Evolutionary conservation across 1,140 invertebrate genomes (phyloP).

Genomic region (Paraescarpia echinospica): DNA sequence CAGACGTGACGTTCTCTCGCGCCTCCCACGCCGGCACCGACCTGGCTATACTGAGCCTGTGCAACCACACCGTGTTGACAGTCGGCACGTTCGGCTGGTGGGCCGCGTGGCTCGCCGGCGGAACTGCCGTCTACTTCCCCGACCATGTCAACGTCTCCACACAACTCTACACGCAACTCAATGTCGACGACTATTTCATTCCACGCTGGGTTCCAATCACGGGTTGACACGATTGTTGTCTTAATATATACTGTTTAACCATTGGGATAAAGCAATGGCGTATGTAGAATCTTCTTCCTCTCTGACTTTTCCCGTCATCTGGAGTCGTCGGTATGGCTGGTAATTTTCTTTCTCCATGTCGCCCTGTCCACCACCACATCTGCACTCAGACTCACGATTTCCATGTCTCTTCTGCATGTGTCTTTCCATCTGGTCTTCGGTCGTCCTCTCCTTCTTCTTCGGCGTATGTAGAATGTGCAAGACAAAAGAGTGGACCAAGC

Average conservation of each 20-base stretch:
- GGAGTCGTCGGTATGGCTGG: too few species aligned
- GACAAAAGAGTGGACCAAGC: too few species aligned
- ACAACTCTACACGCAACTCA: neutral
- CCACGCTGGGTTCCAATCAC: conserved; percentile 25
- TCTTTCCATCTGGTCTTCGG: too few species aligned
- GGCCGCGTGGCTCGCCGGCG: conserved; percentile 62
- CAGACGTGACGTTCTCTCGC: neutral
- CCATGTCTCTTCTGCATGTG: too few species aligned
- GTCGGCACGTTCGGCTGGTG: conserved; percentile 71
- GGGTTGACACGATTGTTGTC: neutral
- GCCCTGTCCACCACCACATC: too few species aligned
- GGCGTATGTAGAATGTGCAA: too few species aligned
- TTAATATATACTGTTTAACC: neutral
- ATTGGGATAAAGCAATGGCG: neutral
- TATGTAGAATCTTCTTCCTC: too few species aligned
- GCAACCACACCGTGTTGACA: conserved; percentile 70
- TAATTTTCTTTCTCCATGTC: too few species aligned
- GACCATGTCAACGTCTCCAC: conserved; percentile 33
- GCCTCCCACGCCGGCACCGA: conserved; percentile 43
- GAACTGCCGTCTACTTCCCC: conserved; percentile 32
- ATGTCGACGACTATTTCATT: neutral
- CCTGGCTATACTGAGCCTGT: conserved; percentile 65
- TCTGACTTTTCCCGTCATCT: too few species aligned
- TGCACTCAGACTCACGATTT: too few species aligned
- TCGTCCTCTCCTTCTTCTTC: too few species aligned